These are phyloP conservation scores for Electrophaes corylata DNA, from an alignment of 2,888 invertebrate genomes.

Conservation along the genomic window DNA sequence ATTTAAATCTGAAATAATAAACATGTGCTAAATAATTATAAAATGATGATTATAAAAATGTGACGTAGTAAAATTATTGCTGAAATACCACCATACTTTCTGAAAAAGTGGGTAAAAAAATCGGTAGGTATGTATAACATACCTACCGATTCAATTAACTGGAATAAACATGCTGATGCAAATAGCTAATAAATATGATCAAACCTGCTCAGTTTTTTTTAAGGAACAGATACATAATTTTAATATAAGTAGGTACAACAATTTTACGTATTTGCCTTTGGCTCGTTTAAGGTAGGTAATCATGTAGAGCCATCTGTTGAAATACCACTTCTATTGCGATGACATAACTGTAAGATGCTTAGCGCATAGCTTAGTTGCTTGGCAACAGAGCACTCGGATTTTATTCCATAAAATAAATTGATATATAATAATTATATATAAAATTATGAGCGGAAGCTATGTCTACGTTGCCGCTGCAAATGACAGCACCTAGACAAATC, in stretches of 20 bases:
- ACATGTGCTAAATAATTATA: neutral
- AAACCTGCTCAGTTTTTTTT: neutral
- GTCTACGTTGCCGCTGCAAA: slow-evolving; percentile 33
- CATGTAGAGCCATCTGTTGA: neutral
- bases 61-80: neutral
- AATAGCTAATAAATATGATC: neutral
- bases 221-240: slow-evolving; percentile 13
- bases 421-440: no score
- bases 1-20: neutral
- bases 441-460: slow-evolving; percentile 42
- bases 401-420: slow-evolving; percentile 41
- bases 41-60: no score
- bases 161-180: no score
- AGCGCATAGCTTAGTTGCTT: slow-evolving; percentile 9
- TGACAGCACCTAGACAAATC: no score
- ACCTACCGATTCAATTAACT: no score
- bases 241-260: no score
- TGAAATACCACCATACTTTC: no score
- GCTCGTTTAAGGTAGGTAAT: neutral
- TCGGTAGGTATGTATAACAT: no score
- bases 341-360: neutral
- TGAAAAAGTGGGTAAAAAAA: no score
- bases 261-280: no score
- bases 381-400: slow-evolving; percentile 30
- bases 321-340: slow-evolving; percentile 17